Evolutionary conservation across 53 echinoderm and acorn worm species (phyloP).

Genomic region (Mesocentrotus franciscanus): DNA sequence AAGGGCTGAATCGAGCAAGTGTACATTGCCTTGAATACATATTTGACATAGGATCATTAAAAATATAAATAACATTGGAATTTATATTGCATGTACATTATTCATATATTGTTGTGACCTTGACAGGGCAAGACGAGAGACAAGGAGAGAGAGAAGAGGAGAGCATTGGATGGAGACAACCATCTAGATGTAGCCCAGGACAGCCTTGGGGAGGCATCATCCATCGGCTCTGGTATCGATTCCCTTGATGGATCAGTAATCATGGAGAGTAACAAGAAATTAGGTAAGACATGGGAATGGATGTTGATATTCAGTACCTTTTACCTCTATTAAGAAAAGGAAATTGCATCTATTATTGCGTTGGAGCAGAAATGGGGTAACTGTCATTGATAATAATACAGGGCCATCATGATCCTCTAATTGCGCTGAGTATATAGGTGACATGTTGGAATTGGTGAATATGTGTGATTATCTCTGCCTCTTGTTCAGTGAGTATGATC

Average conservation of each 20-base stretch:
- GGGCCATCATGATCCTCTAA: background rate
- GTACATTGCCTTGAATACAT: too few species aligned
- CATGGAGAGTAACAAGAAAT: constrained; percentile 69
- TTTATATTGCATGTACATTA: too few species aligned
- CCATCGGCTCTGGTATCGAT: constrained; percentile 88
- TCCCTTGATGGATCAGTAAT: constrained; percentile 82
- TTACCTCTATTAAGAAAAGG: background rate
- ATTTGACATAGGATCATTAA: too few species aligned
- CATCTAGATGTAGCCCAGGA: constrained; percentile 69
- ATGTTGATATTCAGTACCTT: background rate
- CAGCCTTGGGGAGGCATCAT: constrained; percentile 91
- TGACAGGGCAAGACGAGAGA: constrained; percentile 71
- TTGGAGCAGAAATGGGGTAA: background rate
- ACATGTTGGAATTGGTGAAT: background rate
- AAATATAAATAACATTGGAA: too few species aligned
- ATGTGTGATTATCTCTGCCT: background rate
- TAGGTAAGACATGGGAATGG: constrained; percentile 29
- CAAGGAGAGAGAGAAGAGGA: constrained; percentile 70
- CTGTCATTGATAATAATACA: background rate
- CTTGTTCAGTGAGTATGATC: background rate
- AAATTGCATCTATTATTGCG: background rate
- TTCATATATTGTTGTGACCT: background rate
- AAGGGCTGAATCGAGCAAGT: too few species aligned
- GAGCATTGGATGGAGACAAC: constrained; percentile 55
- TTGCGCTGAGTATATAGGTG: background rate